phyloP scores from a whole-genome alignment of 2,797 vertebrate species.

The Prionace glauca region DNA sequence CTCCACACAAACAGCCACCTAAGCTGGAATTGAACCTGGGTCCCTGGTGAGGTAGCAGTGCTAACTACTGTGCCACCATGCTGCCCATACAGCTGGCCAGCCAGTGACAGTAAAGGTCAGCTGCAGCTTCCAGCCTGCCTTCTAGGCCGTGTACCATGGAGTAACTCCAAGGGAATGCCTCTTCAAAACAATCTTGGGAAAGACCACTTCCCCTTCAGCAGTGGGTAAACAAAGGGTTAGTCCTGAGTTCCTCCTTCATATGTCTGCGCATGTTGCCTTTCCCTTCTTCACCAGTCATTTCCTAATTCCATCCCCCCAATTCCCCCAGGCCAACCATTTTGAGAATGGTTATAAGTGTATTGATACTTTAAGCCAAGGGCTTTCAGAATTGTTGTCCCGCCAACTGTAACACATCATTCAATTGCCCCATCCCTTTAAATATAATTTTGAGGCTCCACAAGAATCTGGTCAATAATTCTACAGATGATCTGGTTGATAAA shows the following conservation, averaged over 20 bases:
- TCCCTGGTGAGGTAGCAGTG: too few species aligned
- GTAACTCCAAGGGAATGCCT: neutral
- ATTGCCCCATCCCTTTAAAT: neutral
- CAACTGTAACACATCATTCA: neutral
- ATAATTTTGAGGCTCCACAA: neutral
- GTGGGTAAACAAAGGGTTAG: neutral
- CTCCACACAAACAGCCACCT: too few species aligned
- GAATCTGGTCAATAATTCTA: neutral
- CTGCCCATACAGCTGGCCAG: neutral
- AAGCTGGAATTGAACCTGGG: too few species aligned
- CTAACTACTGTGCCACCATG: too few species aligned
- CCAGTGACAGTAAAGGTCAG: neutral
- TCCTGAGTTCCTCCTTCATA: neutral
- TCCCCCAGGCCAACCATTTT: conserved; percentile 39
- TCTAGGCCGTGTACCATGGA: neutral
- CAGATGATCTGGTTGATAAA: neutral
- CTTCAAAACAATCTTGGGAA: neutral
- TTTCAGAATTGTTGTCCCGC: neutral
- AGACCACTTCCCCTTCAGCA: neutral
- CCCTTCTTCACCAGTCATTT: conserved; percentile 49
- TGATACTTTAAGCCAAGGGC: too few species aligned
- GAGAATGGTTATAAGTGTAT: conserved; percentile 43
- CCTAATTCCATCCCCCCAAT: conserved; percentile 49
- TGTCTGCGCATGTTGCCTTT: neutral
- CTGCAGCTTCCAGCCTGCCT: neutral